Evolutionary conservation across 1,140 invertebrate genomes (phyloP).

Genomic region (Hyposmocoma kahamanoa): DNA sequence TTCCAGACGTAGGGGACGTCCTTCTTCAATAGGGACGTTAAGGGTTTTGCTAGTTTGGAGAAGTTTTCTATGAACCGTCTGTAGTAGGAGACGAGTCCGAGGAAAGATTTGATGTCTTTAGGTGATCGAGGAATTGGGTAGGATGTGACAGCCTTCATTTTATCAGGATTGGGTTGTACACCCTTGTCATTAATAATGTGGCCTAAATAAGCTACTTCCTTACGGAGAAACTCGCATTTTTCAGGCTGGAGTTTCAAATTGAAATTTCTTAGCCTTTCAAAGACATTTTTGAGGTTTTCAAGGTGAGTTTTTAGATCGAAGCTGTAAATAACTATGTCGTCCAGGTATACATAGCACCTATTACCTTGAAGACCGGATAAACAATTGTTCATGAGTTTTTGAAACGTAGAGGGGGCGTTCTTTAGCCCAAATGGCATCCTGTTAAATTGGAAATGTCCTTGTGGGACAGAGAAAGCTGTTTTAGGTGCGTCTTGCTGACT

Average conservation of each 20-base stretch:
- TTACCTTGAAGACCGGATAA: slow-evolving; percentile 16
- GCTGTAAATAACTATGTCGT: background rate
- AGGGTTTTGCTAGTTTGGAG: slow-evolving; percentile 25
- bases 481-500: too few species aligned
- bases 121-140: slow-evolving; percentile 35
- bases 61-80: slow-evolving; percentile 27
- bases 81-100: slow-evolving; percentile 33
- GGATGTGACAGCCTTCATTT: slow-evolving; percentile 42
- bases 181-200: slow-evolving; percentile 49
- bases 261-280: slow-evolving; percentile 32
- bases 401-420: slow-evolving; percentile 43
- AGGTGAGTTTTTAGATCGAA: slow-evolving; percentile 25
- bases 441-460: slow-evolving; percentile 39
- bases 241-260: slow-evolving; percentile 55
- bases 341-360: slow-evolving; percentile 6
- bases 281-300: slow-evolving; percentile 31
- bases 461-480: slow-evolving; percentile 40
- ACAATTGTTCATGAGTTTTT: slow-evolving; percentile 43
- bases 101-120: slow-evolving; percentile 51
- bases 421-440: slow-evolving; percentile 16
- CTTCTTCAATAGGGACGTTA: slow-evolving; percentile 27
- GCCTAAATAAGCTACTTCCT: slow-evolving; percentile 53
- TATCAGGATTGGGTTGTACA: slow-evolving; percentile 43
- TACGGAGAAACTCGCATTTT: slow-evolving; percentile 62
- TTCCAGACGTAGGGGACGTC: slow-evolving; percentile 19